phyloP scores from a whole-genome alignment of 2,797 vertebrate genomes.

The Siniperca scherzeri region DNA sequence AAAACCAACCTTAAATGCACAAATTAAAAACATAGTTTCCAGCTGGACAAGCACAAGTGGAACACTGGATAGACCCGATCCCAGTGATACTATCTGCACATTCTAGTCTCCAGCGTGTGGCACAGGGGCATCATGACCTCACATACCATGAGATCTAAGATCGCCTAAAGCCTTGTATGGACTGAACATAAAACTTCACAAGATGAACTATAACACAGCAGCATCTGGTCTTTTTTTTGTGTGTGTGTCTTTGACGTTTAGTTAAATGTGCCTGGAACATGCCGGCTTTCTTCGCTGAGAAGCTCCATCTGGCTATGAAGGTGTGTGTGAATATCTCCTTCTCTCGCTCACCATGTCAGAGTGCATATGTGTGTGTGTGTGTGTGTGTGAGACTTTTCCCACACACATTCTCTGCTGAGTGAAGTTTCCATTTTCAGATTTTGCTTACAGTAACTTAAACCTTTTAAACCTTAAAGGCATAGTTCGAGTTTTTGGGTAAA shows the following conservation, averaged over 20 bases:
- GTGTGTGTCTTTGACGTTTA: constrained; percentile 67
- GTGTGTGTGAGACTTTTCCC: not conserved
- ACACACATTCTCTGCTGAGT: not conserved
- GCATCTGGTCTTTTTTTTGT: constrained; percentile 14
- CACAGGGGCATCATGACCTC: not conserved
- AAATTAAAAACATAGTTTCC: not conserved
- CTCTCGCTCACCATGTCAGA: not conserved
- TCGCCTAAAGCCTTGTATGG: not conserved
- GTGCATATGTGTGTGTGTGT: not conserved
- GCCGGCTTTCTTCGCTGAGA: constrained; percentile 94
- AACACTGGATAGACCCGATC: not conserved
- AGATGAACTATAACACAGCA: not conserved
- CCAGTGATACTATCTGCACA: not conserved
- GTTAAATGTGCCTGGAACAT: constrained; percentile 92
- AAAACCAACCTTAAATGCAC: too few species aligned
- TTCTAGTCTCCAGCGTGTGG: not conserved
- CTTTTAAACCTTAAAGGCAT: too few species aligned
- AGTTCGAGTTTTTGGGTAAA: not conserved
- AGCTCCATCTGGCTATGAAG: constrained; percentile 91
- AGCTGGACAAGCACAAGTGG: not conserved
- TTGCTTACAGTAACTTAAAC: not conserved
- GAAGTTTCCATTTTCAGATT: not conserved
- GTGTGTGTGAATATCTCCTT: constrained; percentile 74
- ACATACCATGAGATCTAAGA: not conserved
- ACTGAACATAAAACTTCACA: not conserved